Base-by-base conservation (phyloP, 2,113 vertebrate genomes). In the Grammatotria lemairii region DNA sequence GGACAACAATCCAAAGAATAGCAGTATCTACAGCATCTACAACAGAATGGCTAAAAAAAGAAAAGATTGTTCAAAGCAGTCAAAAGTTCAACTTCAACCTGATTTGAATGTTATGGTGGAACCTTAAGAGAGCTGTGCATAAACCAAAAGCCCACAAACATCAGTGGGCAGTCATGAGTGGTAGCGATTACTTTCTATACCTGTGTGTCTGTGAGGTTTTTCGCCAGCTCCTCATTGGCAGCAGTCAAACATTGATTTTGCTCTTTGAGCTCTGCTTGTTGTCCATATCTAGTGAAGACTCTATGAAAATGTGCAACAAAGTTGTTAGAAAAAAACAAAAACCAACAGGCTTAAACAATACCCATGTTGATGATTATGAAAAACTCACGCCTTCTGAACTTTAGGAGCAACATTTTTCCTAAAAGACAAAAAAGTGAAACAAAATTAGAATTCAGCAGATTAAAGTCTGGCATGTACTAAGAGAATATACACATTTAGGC, bases 161-260 rank as follows among this genome's bases (percentile, higher is more conserved):
- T 68, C 63, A 68, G 2, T 47, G 1, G 40, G 40, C 23, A 73
- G 21, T 47, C 21, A 17, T 17, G 21, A 17, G 21, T 73, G 70
- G 33, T 68, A 47, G 42, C 7, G 16, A 28, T 47, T 68, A 26
- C 14, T 45, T 68, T 38, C 13, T 78, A n/a, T 73, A 96, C 96
- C 95, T 95, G 94, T 8, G 92, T 92, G 54, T 96, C 91, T n/a
- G 90, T 84, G n/a, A 96, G 89, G 73, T 93, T 94, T 88, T 90
- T 96, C 57, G 95, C 93, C 58, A 97, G 93, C 73, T 96, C 94
- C 84, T 92, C 95, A 23, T 97, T 97, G 19, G 80, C 82, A 12
- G 57, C 80, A 17, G 85, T 58, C 89, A 97, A 86, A 73, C 93
- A 85, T 19, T 93, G 95, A 80, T 96, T 96, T 81, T 96, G 96